Evolutionary conservation across 2,113 vertebrate genomes (phyloP).

Genomic region (Urocynchramus pylzowi): DNA sequence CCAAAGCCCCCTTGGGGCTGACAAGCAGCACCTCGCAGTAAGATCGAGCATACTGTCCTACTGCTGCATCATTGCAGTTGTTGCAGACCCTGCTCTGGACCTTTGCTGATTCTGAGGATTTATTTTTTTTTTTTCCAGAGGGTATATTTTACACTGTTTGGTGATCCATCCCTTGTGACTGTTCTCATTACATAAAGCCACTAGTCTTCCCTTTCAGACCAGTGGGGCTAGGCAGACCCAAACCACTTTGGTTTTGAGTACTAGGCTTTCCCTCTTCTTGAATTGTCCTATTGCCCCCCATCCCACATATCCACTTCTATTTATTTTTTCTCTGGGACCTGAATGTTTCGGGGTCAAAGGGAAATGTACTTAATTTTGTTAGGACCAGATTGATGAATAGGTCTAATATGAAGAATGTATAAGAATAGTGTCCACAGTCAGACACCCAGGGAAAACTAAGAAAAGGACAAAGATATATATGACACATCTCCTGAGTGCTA

Average conservation of each 20-base stretch:
- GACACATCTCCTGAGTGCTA: not conserved
- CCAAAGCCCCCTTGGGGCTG: not conserved
- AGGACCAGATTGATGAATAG: not conserved
- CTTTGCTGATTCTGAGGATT: not conserved
- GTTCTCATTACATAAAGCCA: not conserved
- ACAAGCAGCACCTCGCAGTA: not conserved
- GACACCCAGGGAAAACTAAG: not conserved
- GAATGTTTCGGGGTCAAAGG: not conserved
- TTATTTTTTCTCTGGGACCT: not conserved
- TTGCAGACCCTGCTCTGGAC: not conserved
- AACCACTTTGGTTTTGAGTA: not conserved
- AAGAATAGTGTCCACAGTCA: not conserved
- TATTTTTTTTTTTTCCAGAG: not conserved
- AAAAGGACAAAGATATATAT: not conserved
- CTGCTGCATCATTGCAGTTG: not conserved
- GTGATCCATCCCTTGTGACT: not conserved
- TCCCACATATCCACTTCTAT: not conserved
- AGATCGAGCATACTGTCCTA: rapidly evolving
- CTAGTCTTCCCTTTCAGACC: not conserved
- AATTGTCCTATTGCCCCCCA: not conserved
- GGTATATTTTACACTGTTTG: too few relatives aligned
- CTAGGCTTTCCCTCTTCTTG: not conserved
- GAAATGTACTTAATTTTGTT: not conserved
- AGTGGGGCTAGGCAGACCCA: not conserved
- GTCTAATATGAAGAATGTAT: not conserved